A percentile compares a stretch with the other conserved stretches of the same genome.
Evolutionary conservation across 2,797 vertebrate species (phyloP).

Genomic region (Aselliscus stoliczkanus): DNA sequence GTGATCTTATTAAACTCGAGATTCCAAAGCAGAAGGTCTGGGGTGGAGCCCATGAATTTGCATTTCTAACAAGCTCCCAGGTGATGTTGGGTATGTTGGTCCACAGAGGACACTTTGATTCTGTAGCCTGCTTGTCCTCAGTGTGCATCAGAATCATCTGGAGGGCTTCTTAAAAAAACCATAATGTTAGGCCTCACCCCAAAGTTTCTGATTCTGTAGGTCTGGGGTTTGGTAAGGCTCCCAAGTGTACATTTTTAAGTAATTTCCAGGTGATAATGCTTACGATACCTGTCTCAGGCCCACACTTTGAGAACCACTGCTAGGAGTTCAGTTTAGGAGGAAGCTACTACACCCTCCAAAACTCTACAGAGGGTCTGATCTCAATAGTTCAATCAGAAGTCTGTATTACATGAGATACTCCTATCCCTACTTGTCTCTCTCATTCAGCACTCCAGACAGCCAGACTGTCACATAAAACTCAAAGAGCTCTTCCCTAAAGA

Average conservation of each 20-base stretch:
- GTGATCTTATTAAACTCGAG: background rate
- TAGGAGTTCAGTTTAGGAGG: background rate
- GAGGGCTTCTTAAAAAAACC: background rate
- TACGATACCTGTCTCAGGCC: background rate
- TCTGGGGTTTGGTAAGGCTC: background rate
- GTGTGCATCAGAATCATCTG: background rate
- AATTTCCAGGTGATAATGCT: background rate
- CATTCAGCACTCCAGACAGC: background rate
- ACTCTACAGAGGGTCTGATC: background rate
- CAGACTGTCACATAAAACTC: background rate
- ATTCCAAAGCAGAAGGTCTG: background rate
- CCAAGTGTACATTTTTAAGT: background rate
- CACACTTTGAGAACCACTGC: background rate
- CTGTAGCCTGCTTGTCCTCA: background rate
- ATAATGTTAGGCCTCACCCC: background rate
- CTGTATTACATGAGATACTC: background rate
- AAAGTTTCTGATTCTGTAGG: background rate
- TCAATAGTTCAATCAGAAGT: background rate
- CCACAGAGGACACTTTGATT: background rate
- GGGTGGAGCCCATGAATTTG: background rate
- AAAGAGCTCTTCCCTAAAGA: background rate
- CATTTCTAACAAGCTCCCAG: background rate
- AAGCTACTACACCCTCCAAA: background rate
- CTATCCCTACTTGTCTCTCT: background rate
- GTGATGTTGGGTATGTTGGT: background rate